phyloP scores from a whole-genome alignment of 2,797 vertebrate genomes.

The Sebastes minor region DNA sequence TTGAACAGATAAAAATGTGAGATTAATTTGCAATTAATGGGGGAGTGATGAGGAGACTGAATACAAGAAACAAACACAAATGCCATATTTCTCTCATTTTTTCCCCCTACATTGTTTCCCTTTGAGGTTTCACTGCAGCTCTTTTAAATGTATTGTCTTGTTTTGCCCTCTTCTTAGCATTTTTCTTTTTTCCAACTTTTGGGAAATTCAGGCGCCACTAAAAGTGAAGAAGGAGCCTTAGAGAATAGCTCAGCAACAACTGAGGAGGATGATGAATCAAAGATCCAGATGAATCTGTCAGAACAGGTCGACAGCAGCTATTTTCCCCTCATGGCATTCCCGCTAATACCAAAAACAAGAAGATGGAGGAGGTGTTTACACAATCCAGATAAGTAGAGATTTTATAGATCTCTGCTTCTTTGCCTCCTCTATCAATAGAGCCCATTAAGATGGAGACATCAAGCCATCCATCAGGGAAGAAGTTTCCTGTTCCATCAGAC shows the following conservation, averaged over 20 bases:
- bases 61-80: too few species aligned
- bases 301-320: not conserved
- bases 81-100: too few species aligned
- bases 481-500: constrained; percentile 52
- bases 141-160: not conserved
- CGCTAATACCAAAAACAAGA: constrained; percentile 22
- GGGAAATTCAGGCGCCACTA: not conserved
- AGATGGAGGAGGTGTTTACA: constrained; percentile 57
- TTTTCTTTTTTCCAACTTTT: not conserved
- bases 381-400: constrained; percentile 59
- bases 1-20: too few species aligned
- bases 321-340: constrained; percentile 11
- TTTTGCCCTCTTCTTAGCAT: not conserved
- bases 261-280: constrained; percentile 22
- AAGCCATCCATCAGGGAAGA: constrained; percentile 57
- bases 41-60: too few species aligned
- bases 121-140: not conserved
- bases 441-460: constrained; percentile 56
- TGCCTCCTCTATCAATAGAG: constrained; percentile 46
- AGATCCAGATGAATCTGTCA: constrained; percentile 34
- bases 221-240: not conserved
- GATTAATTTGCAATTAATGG: too few species aligned
- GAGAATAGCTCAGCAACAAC: not conserved
- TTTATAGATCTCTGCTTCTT: constrained; percentile 53
- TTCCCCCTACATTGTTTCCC: not conserved